Evolutionary conservation across 2,797 vertebrate species (phyloP), one percentile per base, ranked within the genome.

Genomic region (Tauraco hartlaubi): DNA sequence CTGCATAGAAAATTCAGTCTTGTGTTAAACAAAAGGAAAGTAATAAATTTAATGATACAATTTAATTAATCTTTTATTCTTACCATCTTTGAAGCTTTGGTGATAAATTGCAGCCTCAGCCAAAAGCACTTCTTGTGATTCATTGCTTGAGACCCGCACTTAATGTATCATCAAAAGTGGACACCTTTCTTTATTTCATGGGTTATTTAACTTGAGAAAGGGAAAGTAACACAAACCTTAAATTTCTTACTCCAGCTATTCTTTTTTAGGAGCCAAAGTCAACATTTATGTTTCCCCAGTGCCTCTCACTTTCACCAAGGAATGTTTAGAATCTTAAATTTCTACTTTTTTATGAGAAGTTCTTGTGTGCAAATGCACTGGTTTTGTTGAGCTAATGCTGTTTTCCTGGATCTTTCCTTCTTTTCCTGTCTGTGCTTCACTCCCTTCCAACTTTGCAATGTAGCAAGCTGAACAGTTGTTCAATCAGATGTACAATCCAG

Each of bases 391-490:
- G 98, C 99, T 99, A 99, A 99, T 98, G 96, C 97, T 99, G 97
- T 99, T 98, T 99, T 99, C 98, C 98, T 98, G 98, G 98, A 98
- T 98, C 97, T 98, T 98, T 98, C 98, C 98, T 98, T 98, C 96
- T 98, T 98, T 98, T 98, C 97, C 94, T 98, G 97, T 98, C 97
- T 98, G 95, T 98, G 97, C 97, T 97, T 98, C 98, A 97, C 97
- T 98, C 97, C 97, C 96, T 98, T 97, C 98, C 98, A 98, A 95
- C 98, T 99, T 99, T 99, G 98, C 99, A 98, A 99, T 99, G 98
- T 99, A 99, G 99, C 99, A 99, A 99, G 99, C 99, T 98, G 99
- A 99, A 98, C 99, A 99, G 98, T 99, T 99, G 98, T 99, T 99
- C 99, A 99, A 99, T 99, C 99, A 99, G 99, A 99, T 99, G 99